Conservation (phyloP, 2,113 vertebrate species). For the Butorides virescens region DNA sequence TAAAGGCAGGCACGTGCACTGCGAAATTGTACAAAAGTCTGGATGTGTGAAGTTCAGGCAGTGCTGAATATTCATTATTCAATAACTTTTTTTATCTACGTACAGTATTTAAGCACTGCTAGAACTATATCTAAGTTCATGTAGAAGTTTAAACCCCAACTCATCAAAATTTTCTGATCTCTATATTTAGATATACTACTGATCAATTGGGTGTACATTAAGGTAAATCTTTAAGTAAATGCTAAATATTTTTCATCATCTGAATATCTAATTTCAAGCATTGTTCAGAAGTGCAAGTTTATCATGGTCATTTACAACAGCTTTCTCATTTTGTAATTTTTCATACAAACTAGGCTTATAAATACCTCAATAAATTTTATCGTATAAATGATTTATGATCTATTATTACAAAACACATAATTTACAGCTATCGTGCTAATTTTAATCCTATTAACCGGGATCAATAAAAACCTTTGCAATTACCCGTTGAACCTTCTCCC, state of each 20-base stretch:
- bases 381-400: slow-evolving; percentile 31
- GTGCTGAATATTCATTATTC: background rate
- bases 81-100: background rate
- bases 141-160: background rate
- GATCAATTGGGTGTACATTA: background rate
- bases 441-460: background rate
- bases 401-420: slow-evolving; percentile 37
- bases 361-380: background rate
- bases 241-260: background rate
- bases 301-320: background rate
- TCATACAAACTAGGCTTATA: slow-evolving; percentile 21
- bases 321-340: background rate
- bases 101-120: background rate
- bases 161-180: background rate
- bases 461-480: slow-evolving; percentile 22
- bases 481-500: background rate
- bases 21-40: background rate
- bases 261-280: background rate
- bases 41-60: background rate
- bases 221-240: background rate
- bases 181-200: background rate
- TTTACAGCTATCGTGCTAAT: background rate
- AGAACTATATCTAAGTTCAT: background rate
- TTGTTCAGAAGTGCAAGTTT: slow-evolving; percentile 7
- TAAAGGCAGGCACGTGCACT: slow-evolving; percentile 23